Percentiles rank a stretch among this genome's conserved stretches.
Evolutionary conservation across 2,888 invertebrate species (phyloP).

Genomic region (Ypsolopha scabrella): DNA sequence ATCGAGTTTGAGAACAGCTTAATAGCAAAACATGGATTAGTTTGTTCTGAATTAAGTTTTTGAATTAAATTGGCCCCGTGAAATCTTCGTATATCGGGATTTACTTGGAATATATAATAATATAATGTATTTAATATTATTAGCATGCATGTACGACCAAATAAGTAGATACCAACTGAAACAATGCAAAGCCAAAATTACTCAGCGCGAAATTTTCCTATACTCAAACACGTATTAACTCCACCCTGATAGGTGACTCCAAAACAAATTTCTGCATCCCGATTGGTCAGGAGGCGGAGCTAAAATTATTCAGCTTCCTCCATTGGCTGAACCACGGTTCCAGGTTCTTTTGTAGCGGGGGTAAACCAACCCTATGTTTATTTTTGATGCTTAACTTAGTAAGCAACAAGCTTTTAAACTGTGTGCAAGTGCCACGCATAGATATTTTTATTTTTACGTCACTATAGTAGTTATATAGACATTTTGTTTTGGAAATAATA

Average conservation of each 20-base stretch:
- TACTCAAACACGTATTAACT: slow-evolving; percentile 9
- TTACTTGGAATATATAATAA: too few species aligned
- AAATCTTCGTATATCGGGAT: too few species aligned
- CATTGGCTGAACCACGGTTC: slow-evolving; percentile 37
- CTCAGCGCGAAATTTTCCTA: slow-evolving; percentile 30
- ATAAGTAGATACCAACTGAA: background rate
- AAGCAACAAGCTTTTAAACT: slow-evolving; percentile 43
- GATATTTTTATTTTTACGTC: background rate
- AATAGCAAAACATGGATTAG: too few species aligned
- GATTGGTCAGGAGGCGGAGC: slow-evolving; percentile 51
- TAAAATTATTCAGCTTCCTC: slow-evolving; percentile 13
- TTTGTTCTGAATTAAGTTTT: too few species aligned
- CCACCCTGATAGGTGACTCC: slow-evolving; percentile 31
- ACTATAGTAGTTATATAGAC: background rate
- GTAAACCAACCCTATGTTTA: slow-evolving; percentile 59
- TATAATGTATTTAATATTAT: too few species aligned
- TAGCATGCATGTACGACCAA: too few species aligned
- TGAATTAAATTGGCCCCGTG: too few species aligned
- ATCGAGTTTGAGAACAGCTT: too few species aligned
- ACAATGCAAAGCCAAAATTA: background rate
- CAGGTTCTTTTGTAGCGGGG: slow-evolving; percentile 35
- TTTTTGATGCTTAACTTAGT: slow-evolving; percentile 63
- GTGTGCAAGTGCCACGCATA: slow-evolving; percentile 15
- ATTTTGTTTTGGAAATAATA: background rate
- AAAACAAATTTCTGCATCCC: slow-evolving; percentile 4